These are phyloP conservation scores for Diloba caeruleocephala DNA, from an alignment of 2,888 invertebrate species.

Conservation along the genomic window DNA sequence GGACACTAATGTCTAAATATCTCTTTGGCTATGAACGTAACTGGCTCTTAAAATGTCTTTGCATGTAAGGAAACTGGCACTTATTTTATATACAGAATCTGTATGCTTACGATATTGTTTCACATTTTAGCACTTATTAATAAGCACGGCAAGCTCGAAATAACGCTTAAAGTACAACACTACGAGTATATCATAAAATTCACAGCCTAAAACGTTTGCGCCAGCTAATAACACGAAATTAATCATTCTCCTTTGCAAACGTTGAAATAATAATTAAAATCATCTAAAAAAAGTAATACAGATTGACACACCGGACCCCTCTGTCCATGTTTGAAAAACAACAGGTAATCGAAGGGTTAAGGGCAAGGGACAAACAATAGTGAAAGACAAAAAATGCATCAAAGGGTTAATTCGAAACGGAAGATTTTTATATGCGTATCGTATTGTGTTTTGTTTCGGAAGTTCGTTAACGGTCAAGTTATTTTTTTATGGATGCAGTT, in stretches of 20 bases:
- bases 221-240: constrained; percentile 27
- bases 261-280: constrained; percentile 72
- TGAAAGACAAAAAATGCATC: constrained; percentile 69
- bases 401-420: constrained; percentile 76
- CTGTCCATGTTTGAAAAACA: constrained; percentile 66
- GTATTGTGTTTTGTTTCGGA: constrained; percentile 62
- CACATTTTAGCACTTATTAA: too few species aligned
- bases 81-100: too few species aligned
- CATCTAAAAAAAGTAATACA: constrained; percentile 67
- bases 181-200: background rate
- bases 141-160: too few species aligned
- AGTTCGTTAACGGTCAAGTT: constrained; percentile 70
- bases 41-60: constrained; percentile 8
- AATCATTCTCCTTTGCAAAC: constrained; percentile 48
- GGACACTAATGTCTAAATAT: constrained; percentile 18
- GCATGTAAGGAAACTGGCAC: too few species aligned
- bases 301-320: constrained; percentile 80
- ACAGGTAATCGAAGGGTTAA: constrained; percentile 86
- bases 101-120: too few species aligned
- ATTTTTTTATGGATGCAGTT: background rate
- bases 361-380: constrained; percentile 70
- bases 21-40: constrained; percentile 30
- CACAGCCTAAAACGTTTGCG: background rate
- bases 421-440: constrained; percentile 68
- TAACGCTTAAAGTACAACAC: too few species aligned